Evolutionary conservation across 1,140 invertebrate genomes (phyloP).

Genomic region (Acromyrmex heyeri): DNA sequence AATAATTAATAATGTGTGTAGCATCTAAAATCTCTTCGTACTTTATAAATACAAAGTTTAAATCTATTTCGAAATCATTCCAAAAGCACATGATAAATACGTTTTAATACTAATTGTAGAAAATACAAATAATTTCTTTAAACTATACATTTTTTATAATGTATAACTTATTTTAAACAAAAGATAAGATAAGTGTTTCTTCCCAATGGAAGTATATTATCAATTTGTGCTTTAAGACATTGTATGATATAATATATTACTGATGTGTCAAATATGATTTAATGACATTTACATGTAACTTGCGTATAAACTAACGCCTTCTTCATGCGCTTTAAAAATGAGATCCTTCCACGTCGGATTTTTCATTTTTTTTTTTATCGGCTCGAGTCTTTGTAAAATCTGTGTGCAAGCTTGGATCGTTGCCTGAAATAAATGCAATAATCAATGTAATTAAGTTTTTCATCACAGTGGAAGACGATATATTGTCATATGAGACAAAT

Average conservation of each 20-base stretch:
- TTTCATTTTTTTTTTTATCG: constrained; percentile 88
- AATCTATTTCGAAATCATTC: background rate
- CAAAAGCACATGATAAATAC: background rate
- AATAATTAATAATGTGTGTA: background rate
- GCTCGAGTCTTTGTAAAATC: constrained; percentile 89
- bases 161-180: background rate
- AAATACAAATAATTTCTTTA: background rate
- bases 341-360: constrained; percentile 90
- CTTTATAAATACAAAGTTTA: background rate
- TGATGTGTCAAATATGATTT: background rate
- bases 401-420: constrained; percentile 90
- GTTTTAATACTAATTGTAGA: background rate
- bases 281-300: constrained; percentile 87
- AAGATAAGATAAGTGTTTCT: background rate
- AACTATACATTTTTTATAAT: background rate
- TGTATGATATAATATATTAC: background rate
- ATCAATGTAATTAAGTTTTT: background rate
- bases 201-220: background rate
- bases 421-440: constrained; percentile 84
- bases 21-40: background rate
- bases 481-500: background rate
- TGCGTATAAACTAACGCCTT: constrained; percentile 89
- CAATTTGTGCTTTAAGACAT: background rate
- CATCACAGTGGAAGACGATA: no score
- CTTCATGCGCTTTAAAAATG: constrained; percentile 87